A percentile compares a stretch with the other conserved stretches of the same genome.
phyloP scores from a whole-genome alignment of 2,113 vertebrate genomes.

The Labeo rohita region DNA sequence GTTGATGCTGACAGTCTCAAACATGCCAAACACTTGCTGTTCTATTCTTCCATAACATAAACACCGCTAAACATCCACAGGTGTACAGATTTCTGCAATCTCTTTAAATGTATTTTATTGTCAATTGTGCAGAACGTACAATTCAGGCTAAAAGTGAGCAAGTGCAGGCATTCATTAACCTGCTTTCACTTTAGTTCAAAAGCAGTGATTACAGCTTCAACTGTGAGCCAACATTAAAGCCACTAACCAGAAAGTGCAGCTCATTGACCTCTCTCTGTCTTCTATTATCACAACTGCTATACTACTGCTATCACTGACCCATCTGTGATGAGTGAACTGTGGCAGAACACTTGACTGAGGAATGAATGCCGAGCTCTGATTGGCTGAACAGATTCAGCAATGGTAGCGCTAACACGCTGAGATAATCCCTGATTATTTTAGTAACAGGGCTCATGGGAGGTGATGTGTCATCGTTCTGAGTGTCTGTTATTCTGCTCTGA shows the following conservation, averaged over 20 bases:
- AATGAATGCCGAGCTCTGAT: not conserved
- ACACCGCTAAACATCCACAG: not conserved
- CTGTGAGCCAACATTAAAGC: not conserved
- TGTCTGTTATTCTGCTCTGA: slow-evolving; percentile 48
- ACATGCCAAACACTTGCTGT: not conserved
- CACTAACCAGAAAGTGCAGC: not conserved
- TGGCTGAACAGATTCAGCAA: slow-evolving; percentile 9
- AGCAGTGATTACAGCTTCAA: not conserved
- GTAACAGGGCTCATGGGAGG: slow-evolving; percentile 35
- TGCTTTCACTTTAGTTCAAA: slow-evolving; percentile 9
- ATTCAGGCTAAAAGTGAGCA: slow-evolving; percentile 17
- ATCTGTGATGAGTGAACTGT: slow-evolving; percentile 11
- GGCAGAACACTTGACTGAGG: not conserved
- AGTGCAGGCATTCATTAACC: slow-evolving; percentile 20
- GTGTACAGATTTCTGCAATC: not conserved
- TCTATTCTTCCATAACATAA: not conserved
- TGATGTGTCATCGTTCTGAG: slow-evolving; percentile 41
- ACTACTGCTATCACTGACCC: slow-evolving; percentile 4
- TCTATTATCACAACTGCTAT: not conserved
- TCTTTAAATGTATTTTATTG: not conserved
- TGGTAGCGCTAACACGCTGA: slow-evolving; percentile 28
- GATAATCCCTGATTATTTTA: slow-evolving; percentile 29
- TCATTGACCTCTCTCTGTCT: slow-evolving; percentile 5
- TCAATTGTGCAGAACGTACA: not conserved
- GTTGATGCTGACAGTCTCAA: not conserved